Evolutionary conservation across 2,888 invertebrate species (phyloP), one percentile per base, ranked within the genome.

Genomic region (Gastracanthus pulcherrimus): DNA sequence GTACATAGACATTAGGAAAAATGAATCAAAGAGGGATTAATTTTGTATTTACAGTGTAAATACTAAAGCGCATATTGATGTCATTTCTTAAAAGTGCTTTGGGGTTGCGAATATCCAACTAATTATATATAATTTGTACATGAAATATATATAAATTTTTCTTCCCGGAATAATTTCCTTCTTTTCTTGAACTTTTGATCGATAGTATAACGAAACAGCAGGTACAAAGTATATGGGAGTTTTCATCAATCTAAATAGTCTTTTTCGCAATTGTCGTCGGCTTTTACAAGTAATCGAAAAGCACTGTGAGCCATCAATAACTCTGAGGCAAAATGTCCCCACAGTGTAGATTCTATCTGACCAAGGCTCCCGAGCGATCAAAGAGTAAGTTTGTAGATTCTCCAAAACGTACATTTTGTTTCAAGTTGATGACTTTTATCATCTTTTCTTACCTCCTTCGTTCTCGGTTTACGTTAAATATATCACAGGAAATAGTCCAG

Each of bases 401-500:
- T 72, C 19, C 36, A 74, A 55, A 75, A 67, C 67, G 36, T 69
- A 55, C 26, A n/a, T n/a, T n/a, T 70, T 80, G 70, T 45, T 76
- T 71, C 29, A 11, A 80, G 66, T 70, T 79, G 31, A 60, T 41
- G 26, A 67, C 55, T 31, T 19, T 48, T 64, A 16, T 26, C 11
- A 9, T 45, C 11, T 36, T 55, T 76, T 29, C 19, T 31, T 55
- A 64, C 23, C 13, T 16, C 31, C 19, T 41, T 23, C 23, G 26
- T 38, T 38, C 13, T 48, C 16, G 38, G 72, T 78, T 78, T 64
- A 38, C 64, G 76, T 76, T 60, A 78, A 82, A 83, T 80, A 84
- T 87, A 87, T 87, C 87, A 87, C 87, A 87, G 87, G 86, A 86
- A 84, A 58, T 86, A 84, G 84, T 85, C 84, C 82, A 72, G 71